Evolutionary conservation across 2,797 vertebrate species (phyloP).

Genomic region (Arrhamphus sclerolepis): DNA sequence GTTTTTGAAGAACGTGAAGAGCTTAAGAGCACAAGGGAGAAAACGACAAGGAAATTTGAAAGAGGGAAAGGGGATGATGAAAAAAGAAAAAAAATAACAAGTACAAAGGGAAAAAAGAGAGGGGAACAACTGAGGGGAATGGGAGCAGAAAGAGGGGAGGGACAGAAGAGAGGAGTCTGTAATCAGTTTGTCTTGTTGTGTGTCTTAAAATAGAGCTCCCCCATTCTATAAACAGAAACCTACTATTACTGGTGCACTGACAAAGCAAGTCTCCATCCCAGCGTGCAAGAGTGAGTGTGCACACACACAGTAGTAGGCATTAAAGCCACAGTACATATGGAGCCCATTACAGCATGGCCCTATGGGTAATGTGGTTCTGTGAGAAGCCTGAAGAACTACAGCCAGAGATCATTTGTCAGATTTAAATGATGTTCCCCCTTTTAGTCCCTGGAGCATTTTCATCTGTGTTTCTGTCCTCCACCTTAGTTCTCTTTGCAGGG

Average conservation of each 20-base stretch:
- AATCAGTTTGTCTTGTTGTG: conserved; percentile 85
- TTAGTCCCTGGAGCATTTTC: conserved; percentile 31
- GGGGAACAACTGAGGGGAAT: conserved; percentile 50
- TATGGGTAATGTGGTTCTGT: conserved; percentile 78
- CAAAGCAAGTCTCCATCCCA: conserved; percentile 77
- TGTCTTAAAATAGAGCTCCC: conserved; percentile 85
- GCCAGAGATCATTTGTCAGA: conserved; percentile 68
- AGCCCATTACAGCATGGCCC: conserved; percentile 73
- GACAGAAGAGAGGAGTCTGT: conserved; percentile 70
- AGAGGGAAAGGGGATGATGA: conserved; percentile 1
- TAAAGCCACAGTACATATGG: conserved; percentile 77
- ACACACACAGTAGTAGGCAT: conserved; percentile 39
- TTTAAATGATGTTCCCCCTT: conserved; percentile 47
- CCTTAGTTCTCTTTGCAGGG: conserved; percentile 8
- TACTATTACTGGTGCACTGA: conserved; percentile 82
- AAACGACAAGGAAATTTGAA: background rate
- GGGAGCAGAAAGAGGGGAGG: conserved; percentile 52
- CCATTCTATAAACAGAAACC: conserved; percentile 83
- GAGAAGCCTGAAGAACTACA: conserved; percentile 70
- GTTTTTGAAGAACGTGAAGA: background rate
- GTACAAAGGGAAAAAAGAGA: conserved; percentile 25
- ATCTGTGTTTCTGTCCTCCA: conserved; percentile 7
- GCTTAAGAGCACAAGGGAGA: background rate
- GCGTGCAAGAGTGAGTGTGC: conserved; percentile 31
- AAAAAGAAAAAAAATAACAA: conserved; percentile 18